These are phyloP conservation scores for Porites rus DNA, from an alignment of 92 coral and sea anemone species.

Conservation along the genomic window DNA sequence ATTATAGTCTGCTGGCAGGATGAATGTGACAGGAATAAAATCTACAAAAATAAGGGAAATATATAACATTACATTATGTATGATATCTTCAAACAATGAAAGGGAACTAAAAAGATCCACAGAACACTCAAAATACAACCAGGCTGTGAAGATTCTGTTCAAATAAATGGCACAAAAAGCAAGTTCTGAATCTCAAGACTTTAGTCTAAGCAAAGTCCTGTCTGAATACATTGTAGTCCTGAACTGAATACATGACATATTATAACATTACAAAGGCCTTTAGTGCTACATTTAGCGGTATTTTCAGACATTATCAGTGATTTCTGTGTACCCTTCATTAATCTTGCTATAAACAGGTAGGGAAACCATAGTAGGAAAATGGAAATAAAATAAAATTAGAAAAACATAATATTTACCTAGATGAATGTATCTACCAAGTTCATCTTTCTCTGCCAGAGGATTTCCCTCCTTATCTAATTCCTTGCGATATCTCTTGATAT, in stretches of 20 bases:
- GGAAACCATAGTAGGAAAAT: no score
- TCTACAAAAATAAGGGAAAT: conserved; percentile 49
- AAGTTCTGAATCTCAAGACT: no score
- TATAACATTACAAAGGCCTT: no score
- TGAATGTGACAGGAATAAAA: conserved; percentile 96
- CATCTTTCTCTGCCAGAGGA: conserved; percentile 95
- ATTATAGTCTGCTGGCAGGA: conserved; percentile 97
- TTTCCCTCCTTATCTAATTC: conserved; percentile 94
- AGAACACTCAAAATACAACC: neutral
- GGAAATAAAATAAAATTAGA: no score
- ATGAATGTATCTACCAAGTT: conserved; percentile 87
- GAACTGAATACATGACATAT: no score
- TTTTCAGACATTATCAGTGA: no score
- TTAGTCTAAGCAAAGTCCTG: no score
- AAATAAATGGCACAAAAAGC: neutral
- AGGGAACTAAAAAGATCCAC: neutral
- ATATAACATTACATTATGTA: neutral
- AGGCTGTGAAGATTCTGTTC: neutral
- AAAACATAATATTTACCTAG: conserved; percentile 59
- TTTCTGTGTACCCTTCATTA: no score
- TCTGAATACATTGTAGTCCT: no score
- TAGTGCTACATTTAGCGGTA: no score
- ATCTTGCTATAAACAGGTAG: no score
- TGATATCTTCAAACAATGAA: neutral
- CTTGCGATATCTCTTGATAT: conserved; percentile 96